Evolutionary conservation across 2,888 invertebrate species (phyloP).

Genomic region (Pantelozetes paolii): DNA sequence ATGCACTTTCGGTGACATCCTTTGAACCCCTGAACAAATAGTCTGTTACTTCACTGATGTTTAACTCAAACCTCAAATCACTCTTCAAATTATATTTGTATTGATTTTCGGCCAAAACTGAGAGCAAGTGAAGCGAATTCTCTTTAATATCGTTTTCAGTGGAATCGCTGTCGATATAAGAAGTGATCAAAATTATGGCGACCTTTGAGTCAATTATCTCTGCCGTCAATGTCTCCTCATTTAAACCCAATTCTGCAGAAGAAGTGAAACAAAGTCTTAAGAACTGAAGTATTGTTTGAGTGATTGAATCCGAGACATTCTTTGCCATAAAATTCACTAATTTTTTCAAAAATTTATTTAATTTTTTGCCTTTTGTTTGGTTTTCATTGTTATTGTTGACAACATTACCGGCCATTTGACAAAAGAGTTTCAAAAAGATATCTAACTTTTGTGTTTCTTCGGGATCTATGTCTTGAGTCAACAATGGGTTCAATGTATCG

Average conservation of each 20-base stretch:
- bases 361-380: not conserved
- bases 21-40: not conserved
- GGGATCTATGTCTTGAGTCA: not conserved
- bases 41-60: not conserved
- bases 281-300: not conserved
- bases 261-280: conserved; percentile 11
- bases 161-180: not conserved
- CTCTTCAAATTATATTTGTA: not conserved
- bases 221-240: not conserved
- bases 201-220: not conserved
- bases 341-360: not conserved
- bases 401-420: no score
- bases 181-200: not conserved
- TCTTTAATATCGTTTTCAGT: not conserved
- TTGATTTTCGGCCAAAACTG: not conserved
- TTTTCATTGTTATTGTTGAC: not conserved
- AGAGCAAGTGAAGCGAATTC: not conserved
- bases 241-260: not conserved
- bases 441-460: not conserved
- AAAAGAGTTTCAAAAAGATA: not conserved
- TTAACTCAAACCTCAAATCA: not conserved
- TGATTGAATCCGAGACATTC: not conserved
- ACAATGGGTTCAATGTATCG: not conserved
- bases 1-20: not conserved
- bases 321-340: not conserved